These are phyloP conservation scores for Myrmecophaga tridactyla DNA, from an alignment of 2,113 vertebrate genomes.

Conservation along the genomic window DNA sequence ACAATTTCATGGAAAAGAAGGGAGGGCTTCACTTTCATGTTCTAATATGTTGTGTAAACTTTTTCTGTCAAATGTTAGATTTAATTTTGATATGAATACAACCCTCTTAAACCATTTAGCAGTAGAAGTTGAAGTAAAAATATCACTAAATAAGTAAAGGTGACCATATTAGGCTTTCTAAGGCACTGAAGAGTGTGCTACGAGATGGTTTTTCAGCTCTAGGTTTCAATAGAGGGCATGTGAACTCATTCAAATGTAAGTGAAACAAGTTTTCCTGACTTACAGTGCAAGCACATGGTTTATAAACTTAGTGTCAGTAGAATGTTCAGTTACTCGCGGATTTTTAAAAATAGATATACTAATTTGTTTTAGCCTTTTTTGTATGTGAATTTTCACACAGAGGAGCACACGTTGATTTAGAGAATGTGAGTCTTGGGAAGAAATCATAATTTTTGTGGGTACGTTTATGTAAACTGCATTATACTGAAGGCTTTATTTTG, in stretches of 20 bases:
- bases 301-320: neutral
- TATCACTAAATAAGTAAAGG: neutral
- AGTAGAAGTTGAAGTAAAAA: neutral
- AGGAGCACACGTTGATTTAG: neutral
- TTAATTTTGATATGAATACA: neutral
- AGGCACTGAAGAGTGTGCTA: neutral
- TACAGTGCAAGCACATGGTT: neutral
- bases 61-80: neutral
- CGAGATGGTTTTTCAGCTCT: neutral
- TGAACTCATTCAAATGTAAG: neutral
- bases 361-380: neutral
- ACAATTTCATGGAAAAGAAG: neutral
- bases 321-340: neutral
- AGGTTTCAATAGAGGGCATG: neutral
- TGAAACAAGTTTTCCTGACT: no score
- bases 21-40: neutral
- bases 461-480: neutral
- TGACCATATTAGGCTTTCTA: neutral
- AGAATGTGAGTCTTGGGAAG: neutral
- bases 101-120: neutral
- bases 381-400: neutral
- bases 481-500: neutral
- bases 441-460: neutral
- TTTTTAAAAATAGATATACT: no score
- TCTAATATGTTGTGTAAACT: neutral